Conservation (phyloP, 2,888 invertebrate genomes). For the Caradrina clavipalpis region DNA sequence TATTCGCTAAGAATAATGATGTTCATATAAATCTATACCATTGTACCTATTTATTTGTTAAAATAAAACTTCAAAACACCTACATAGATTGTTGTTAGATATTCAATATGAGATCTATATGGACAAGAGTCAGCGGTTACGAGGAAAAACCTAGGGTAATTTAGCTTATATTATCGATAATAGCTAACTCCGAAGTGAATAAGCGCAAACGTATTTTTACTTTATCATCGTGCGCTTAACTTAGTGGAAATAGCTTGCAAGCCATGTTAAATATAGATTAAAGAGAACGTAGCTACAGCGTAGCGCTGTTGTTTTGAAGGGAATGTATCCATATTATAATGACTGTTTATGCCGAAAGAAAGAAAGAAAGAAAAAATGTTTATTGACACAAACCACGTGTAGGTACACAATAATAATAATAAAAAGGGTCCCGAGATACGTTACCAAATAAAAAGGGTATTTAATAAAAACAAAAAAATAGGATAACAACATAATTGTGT, state of each 20-base stretch:
- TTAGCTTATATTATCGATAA: background rate
- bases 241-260: slow-evolving; percentile 8
- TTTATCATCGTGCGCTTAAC: slow-evolving; percentile 16
- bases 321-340: background rate
- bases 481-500: too few species aligned
- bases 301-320: background rate
- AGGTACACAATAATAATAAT: too few species aligned
- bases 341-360: background rate
- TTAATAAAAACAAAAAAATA: too few species aligned
- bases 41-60: background rate
- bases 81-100: slow-evolving; percentile 42
- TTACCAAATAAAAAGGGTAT: too few species aligned
- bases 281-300: background rate
- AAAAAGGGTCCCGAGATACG: too few species aligned
- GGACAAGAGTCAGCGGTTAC: slow-evolving; percentile 76
- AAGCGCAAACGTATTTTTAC: slow-evolving; percentile 9
- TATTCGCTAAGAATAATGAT: background rate
- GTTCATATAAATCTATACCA: background rate
- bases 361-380: too few species aligned
- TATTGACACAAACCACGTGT: too few species aligned
- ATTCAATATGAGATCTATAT: slow-evolving; percentile 78
- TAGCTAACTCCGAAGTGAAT: background rate
- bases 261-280: slow-evolving; percentile 18
- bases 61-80: background rate
- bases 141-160: slow-evolving; percentile 63